Evolutionary conservation across 2,797 vertebrate species (phyloP), one percentile per base, ranked within the genome.

Genomic region (Melopsittacus undulatus): DNA sequence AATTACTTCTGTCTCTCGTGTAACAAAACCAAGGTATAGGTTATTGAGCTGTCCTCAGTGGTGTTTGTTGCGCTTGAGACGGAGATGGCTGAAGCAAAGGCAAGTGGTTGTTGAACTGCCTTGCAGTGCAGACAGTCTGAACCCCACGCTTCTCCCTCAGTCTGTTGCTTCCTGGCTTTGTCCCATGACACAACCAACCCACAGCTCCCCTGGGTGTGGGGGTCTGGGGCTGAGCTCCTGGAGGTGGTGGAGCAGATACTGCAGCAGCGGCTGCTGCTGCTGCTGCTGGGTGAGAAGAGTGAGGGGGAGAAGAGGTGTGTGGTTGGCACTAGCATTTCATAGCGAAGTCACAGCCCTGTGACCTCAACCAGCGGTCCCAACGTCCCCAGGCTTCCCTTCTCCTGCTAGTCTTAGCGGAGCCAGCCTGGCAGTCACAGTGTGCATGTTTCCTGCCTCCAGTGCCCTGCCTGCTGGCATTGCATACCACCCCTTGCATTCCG

Each of bases 171-270:
- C 49, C 27, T 5, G 3, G 19, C 62, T 68, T 69, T 52, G 21
- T 24, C 32, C 19, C 1, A 3, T 42, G 30, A 30, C 51, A 29
- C 19, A 29, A 16, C 32, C 14, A 79, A 8, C 14, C 62, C 51
- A 38, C 1, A 4, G 2, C 12, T 76, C 75, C 43, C 27, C 40
- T 0, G 2, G 13, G 7, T 18, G 4, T 11, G 18, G 36, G 26
- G 13, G 23, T 26, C 30, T 2, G 1, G 6, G 3, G 8, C 69
- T 83, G 56, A 36, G 11, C 12, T 0, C 0, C 5, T 10, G 30
- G 7, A 19, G 10, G 7, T 7, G 7, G 11, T 23, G 32, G 32
- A n/a, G 45, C 0, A 1, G 27, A 26, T n/a, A 18, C 29, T 36
- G 12, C 5, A 21, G 46, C 3, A 5, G n/a, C 0, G 1, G 16